Evolutionary conservation across 2,888 invertebrate genomes (phyloP).

Genomic region (Hyposoter dolosus): DNA sequence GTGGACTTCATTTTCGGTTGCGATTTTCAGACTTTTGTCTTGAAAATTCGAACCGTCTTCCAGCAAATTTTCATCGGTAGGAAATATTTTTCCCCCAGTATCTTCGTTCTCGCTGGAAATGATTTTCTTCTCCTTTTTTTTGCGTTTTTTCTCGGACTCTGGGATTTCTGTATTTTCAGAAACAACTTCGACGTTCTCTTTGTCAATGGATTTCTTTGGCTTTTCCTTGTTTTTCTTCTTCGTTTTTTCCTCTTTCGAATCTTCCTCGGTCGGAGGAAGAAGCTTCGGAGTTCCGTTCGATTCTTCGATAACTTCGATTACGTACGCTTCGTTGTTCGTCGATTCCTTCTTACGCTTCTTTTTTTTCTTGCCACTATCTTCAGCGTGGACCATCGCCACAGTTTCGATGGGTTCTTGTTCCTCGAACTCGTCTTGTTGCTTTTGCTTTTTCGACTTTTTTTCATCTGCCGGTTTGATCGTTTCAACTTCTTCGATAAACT

Average conservation of each 20-base stretch:
- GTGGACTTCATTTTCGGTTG: constrained; percentile 5
- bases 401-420: not conserved
- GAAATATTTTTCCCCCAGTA: constrained; percentile 19
- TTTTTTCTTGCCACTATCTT: constrained; percentile 21
- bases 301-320: constrained; percentile 16
- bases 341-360: constrained; percentile 30
- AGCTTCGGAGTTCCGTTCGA: not conserved
- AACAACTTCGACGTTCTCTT: constrained; percentile 42
- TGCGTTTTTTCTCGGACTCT: constrained; percentile 59
- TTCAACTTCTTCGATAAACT: constrained; percentile 25
- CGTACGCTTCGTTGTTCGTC: not conserved
- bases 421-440: not conserved
- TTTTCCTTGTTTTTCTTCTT: constrained; percentile 54
- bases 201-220: constrained; percentile 54
- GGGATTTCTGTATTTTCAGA: constrained; percentile 22
- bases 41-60: constrained; percentile 32
- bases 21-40: constrained; percentile 14
- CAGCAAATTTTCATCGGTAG: constrained; percentile 37
- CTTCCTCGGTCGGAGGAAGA: not conserved
- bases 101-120: constrained; percentile 47
- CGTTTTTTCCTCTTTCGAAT: constrained; percentile 18
- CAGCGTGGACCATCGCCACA: not conserved
- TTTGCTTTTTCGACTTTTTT: constrained; percentile 23
- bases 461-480: constrained; percentile 7
- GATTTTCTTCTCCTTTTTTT: constrained; percentile 54